Evolutionary conservation across 1,140 invertebrate species (phyloP).

Genomic region (Acyrthosiphon pisum): DNA sequence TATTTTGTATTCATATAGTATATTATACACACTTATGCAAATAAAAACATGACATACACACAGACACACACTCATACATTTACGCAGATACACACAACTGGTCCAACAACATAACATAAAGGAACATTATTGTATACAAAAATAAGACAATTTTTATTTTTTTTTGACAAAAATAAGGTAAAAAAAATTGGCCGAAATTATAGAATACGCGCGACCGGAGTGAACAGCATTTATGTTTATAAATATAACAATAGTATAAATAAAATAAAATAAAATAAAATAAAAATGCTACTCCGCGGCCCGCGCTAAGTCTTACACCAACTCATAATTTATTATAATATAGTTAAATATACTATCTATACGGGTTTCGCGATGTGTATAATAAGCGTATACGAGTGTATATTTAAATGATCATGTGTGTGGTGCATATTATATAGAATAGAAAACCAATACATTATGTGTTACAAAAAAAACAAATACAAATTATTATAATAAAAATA

Average conservation of each 20-base stretch:
- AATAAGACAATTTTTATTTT: neutral
- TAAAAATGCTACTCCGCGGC: neutral
- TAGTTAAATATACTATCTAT: neutral
- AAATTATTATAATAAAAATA: too few relatives aligned
- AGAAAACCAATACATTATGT: neutral
- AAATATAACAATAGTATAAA: conserved; percentile 7
- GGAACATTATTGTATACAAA: neutral
- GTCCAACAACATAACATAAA: neutral
- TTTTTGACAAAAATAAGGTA: neutral
- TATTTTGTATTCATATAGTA: neutral
- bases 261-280: conserved; percentile 5
- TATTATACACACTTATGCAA: neutral
- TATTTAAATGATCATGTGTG: neutral
- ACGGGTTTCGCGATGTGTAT: neutral
- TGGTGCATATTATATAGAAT: neutral
- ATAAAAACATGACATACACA: neutral
- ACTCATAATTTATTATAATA: too few relatives aligned
- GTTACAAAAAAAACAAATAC: neutral
- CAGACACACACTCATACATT: neutral
- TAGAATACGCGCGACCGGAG: neutral
- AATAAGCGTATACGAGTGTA: neutral
- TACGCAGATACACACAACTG: neutral
- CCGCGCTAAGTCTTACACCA: neutral
- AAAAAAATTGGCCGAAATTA: neutral
- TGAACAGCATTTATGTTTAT: neutral